Base-by-base conservation (phyloP, 1,140 invertebrate species). In the Drosophila seguyi region DNA sequence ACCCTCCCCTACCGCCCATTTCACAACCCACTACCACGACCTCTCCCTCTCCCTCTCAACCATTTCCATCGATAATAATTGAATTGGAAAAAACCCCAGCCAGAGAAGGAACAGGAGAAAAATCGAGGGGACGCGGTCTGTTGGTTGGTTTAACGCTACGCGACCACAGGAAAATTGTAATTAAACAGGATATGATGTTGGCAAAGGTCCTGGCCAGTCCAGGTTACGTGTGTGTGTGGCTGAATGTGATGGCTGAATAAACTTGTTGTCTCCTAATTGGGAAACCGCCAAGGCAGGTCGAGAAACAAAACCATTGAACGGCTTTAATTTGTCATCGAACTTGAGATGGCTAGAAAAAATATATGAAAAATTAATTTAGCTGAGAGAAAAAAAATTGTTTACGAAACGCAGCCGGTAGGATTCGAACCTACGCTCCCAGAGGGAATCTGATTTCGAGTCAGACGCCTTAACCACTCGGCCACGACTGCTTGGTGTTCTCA, bases 391-490 rank as follows among this genome's bases (percentile, higher is more conserved):
- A 42, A 41, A 18, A 6, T 0, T 2, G 0, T 13, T 6, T 38
- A 2, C 14, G 36, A 16, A 16, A 38, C 95, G 95, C 95, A 96
- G 96, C 94, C 95, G 95, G 95, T 96, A 96, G 95, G 95, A 96
- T 95, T 96, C 95, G 96, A 96, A 96, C 95, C 95, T 96, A 96
- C 95, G 95, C 96, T 96, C 95, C 95, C 95, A 96, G 95, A 96
- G 95, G 95, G 95, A 96, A 96, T 96, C 95, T 96, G 95, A 96
- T 96, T 96, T 96, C 95, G 95, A 96, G 95, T 96, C 95, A 96
- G 95, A 96, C 95, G 95, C 96, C 95, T 96, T 96, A 96, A 96
- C 96, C 96, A 95, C 95, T 96, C 95, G 95, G 95, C 95, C 95
- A 96, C 95, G 95, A 95, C 95, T 95, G 95, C 95, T n/a, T n/a